Base-by-base conservation (phyloP, 2,113 vertebrate genomes). In the Pavo muticus region DNA sequence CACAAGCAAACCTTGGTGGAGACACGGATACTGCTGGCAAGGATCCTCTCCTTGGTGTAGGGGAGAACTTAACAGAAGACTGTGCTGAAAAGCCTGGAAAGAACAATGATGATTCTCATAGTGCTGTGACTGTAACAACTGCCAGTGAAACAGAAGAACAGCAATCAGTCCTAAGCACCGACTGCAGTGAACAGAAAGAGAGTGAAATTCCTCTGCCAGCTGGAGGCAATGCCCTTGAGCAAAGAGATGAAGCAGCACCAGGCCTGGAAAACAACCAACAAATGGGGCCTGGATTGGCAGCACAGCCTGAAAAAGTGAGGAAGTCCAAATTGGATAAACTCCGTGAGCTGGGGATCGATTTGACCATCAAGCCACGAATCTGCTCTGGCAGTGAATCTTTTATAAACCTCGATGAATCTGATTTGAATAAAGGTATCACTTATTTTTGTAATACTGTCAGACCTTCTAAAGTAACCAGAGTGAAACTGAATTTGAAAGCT, bases 311-410 rank as follows among this genome's bases (percentile, higher is more conserved):
- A 52, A 99, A 98, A 96, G 81, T 30, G 8, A 98, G 96, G 90
- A 97, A 96, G 89, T 98, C 99, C 95, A 99, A 97, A 76, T 37
- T 99, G 84, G 97, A 98, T 42, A 97, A 98, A 79, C 97, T 99
- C 57, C 98, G 98, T 84, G 98, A 98, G 25, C 97, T 99, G 47
- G 99, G 99, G 37, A 89, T 99, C 45, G 97, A 99, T 63, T 98
- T 99, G 47, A 98, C 98, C 4, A 96, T 98, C 59, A 97, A 99
- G 35, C 98, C 98, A n/a, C 98, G 97, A 60, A 96, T 99, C 82
- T 98, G 97, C 87, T 97, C 98, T 18, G 97, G 98, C 73, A 97
- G 98, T 3, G 98, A 98, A 29, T 97, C 97, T 40, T 99, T 99
- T 86, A 96, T 99, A 75, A 97, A 98, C 85, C 98, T 99, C 0